A percentile compares a stretch with the other conserved stretches of the same genome.
Evolutionary conservation across 2,797 vertebrate genomes (phyloP).

Genomic region (Hydrophis major): DNA sequence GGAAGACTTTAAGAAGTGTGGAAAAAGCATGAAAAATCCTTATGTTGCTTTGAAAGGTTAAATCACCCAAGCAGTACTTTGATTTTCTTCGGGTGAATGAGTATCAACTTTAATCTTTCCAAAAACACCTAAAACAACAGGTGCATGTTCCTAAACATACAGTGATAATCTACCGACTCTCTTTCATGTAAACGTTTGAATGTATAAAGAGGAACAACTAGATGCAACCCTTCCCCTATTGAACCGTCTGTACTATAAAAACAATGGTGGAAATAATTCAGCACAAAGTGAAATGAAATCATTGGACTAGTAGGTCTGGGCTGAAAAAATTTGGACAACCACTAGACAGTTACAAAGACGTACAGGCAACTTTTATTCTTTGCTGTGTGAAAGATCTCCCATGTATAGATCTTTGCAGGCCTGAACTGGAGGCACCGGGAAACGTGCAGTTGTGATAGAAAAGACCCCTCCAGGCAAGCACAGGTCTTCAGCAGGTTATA

Average conservation of each 20-base stretch:
- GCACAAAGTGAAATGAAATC: background rate
- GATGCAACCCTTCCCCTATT: background rate
- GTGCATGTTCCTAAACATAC: background rate
- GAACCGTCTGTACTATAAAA: background rate
- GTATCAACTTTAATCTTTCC: background rate
- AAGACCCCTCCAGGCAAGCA: background rate
- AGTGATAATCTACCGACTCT: background rate
- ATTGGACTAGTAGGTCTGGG: background rate
- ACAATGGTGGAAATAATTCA: background rate
- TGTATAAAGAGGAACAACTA: background rate
- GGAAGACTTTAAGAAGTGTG: background rate
- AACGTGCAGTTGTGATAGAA: background rate
- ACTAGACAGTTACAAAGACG: background rate
- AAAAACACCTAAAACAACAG: background rate
- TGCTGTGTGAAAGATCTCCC: too few species aligned
- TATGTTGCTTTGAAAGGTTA: background rate
- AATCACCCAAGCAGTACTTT: background rate
- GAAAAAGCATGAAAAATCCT: background rate
- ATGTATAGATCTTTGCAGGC: background rate
- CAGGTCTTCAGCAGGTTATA: background rate
- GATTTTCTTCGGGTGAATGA: background rate
- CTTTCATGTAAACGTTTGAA: background rate
- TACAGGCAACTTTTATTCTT: background rate
- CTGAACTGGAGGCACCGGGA: background rate
- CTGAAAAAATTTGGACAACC: background rate